These are phyloP conservation scores for Hemicordylus capensis DNA, from an alignment of 2,113 vertebrate genomes.

Conservation along the genomic window DNA sequence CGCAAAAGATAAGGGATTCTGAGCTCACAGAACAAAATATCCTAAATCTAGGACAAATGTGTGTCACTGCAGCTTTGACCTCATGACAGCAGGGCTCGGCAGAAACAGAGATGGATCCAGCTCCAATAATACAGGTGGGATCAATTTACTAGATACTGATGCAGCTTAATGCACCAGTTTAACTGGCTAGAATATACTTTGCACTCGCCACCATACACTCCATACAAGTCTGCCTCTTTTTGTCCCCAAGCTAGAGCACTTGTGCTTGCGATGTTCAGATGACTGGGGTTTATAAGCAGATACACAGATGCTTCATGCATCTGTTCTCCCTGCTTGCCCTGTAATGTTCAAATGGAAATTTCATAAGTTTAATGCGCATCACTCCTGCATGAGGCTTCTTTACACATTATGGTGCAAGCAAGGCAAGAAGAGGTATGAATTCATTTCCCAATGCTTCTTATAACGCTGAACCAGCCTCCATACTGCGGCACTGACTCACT, in stretches of 20 bases:
- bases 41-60: background rate
- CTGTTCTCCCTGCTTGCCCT: background rate
- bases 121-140: background rate
- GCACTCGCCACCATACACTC: too few relatives aligned
- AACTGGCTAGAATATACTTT: background rate
- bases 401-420: background rate
- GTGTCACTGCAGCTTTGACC: background rate
- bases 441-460: background rate
- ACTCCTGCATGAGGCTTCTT: background rate
- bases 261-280: background rate
- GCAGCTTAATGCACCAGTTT: background rate
- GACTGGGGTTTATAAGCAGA: background rate
- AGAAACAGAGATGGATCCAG: background rate
- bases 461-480: background rate
- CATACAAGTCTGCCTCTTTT: background rate
- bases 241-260: background rate
- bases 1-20: background rate
- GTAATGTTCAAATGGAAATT: background rate
- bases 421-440: background rate
- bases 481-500: rapidly evolving
- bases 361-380: background rate
- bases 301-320: background rate
- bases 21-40: background rate
- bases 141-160: background rate
- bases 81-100: background rate